Conservation (phyloP, 1,140 invertebrate species). For the Diorhabda sublineata region DNA sequence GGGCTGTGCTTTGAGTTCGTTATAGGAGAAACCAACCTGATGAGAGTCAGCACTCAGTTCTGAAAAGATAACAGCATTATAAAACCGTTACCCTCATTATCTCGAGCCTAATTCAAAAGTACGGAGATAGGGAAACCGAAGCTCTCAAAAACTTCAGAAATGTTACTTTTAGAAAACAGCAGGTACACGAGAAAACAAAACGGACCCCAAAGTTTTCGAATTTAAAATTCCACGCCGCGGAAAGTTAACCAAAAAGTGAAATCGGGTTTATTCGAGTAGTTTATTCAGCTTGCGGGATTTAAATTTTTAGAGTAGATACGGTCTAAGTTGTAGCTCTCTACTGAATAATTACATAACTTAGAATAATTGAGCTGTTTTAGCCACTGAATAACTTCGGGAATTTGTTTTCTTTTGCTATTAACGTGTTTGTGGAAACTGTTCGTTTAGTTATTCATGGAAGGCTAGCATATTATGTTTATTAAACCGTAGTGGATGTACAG, state of each 20-base stretch:
- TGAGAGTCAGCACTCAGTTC: too few species aligned
- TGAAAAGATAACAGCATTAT: not conserved
- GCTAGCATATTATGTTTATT: too few species aligned
- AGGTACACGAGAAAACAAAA: not conserved
- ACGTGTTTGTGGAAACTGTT: too few species aligned
- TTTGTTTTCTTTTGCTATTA: too few species aligned
- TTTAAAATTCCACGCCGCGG: not conserved
- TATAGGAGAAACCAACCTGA: too few species aligned
- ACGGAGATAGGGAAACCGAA: not conserved
- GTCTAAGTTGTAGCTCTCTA: not conserved
- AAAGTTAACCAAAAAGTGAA: conserved; percentile 3
- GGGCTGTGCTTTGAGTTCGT: too few species aligned
- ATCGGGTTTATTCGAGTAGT: conserved; percentile 2
- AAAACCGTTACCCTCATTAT: not conserved
- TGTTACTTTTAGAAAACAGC: not conserved
- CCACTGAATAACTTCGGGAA: too few species aligned
- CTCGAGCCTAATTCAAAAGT: not conserved
- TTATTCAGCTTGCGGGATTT: not conserved
- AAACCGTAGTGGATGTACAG: too few species aligned
- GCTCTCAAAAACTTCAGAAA: not conserved
- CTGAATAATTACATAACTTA: not conserved
- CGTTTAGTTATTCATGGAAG: too few species aligned
- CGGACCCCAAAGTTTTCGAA: conserved; percentile 1
- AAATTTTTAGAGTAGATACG: not conserved
- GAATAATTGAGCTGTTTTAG: not conserved